phyloP scores from a whole-genome alignment of 1,140 invertebrate species.

The Cryptotermes secundus region DNA sequence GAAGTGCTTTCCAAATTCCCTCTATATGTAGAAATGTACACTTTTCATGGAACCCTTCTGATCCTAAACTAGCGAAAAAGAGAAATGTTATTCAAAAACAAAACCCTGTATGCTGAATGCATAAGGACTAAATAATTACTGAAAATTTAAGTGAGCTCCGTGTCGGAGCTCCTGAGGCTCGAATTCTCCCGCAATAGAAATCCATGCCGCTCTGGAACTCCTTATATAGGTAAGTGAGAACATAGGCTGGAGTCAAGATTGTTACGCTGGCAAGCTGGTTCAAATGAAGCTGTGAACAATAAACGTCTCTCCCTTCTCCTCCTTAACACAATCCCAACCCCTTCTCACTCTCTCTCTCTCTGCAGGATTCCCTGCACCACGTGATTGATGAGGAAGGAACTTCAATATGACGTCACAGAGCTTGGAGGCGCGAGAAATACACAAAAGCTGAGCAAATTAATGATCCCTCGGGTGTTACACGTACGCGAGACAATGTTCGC shows the following conservation, averaged over 20 bases:
- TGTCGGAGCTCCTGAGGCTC: too few species aligned
- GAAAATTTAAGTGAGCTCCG: too few species aligned
- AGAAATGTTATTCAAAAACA: too few species aligned
- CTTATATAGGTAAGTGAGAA: neutral
- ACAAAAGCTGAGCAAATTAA: conserved; percentile 17
- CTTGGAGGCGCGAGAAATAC: neutral
- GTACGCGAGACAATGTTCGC: conserved; percentile 7
- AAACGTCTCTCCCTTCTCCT: neutral
- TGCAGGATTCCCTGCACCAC: neutral
- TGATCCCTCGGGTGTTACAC: conserved; percentile 3
- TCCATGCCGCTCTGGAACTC: neutral
- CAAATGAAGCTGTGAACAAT: conserved; percentile 19
- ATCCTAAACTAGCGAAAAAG: too few species aligned
- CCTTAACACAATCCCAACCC: neutral
- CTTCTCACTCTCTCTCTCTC: neutral
- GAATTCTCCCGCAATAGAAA: too few species aligned
- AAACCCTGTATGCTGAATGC: too few species aligned
- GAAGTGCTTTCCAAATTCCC: too few species aligned
- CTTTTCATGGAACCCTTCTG: too few species aligned
- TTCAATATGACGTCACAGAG: conserved; percentile 10
- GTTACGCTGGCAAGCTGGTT: neutral
- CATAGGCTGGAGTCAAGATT: neutral
- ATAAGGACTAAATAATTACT: too few species aligned
- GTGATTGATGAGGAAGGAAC: conserved; percentile 15
- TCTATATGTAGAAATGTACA: too few species aligned